A percentile compares a stretch with the other conserved stretches of the same genome.
phyloP scores from a whole-genome alignment of 2,888 invertebrate species.

The Tortricodes alternella region DNA sequence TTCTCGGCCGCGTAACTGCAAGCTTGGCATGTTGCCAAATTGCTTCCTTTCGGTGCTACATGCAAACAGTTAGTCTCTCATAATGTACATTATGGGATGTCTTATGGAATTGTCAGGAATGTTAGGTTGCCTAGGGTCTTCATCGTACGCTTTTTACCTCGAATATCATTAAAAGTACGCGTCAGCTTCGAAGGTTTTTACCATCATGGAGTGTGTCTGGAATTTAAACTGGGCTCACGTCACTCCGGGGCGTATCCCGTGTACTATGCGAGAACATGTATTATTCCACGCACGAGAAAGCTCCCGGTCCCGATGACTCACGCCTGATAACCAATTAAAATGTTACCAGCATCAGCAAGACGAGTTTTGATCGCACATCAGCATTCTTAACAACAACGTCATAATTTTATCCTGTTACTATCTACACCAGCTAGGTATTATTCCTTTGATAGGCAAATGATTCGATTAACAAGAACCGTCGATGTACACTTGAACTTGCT shows the following conservation, averaged over 20 bases:
- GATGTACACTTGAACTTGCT: slow-evolving; percentile 17
- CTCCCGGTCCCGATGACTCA: slow-evolving; percentile 45
- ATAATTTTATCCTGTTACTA: slow-evolving; percentile 3
- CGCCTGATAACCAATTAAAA: slow-evolving; percentile 50
- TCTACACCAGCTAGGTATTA: neutral
- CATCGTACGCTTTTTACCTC: neutral
- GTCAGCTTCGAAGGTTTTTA: slow-evolving; percentile 8
- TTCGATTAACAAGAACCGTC: slow-evolving; percentile 15
- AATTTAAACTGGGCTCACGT: slow-evolving; percentile 53
- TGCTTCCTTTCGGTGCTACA: slow-evolving; percentile 3
- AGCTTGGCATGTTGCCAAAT: slow-evolving; percentile 21
- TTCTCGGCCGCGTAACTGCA: neutral
- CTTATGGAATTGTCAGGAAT: neutral
- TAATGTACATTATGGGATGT: neutral
- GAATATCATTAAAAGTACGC: neutral
- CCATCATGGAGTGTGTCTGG: slow-evolving; percentile 37
- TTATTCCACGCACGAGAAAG: slow-evolving; percentile 36
- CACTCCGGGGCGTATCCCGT: slow-evolving; percentile 53
- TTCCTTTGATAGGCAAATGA: slow-evolving; percentile 1
- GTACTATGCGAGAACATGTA: slow-evolving; percentile 19
- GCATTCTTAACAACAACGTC: slow-evolving; percentile 13
- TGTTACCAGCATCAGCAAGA: slow-evolving; percentile 48
- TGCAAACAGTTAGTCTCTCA: neutral
- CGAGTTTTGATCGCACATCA: slow-evolving; percentile 35
- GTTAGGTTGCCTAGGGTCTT: neutral